Evolutionary conservation across 2,113 vertebrate species (phyloP), one percentile per base, ranked within the genome.

Genomic region (Leptocoma aspasia): DNA sequence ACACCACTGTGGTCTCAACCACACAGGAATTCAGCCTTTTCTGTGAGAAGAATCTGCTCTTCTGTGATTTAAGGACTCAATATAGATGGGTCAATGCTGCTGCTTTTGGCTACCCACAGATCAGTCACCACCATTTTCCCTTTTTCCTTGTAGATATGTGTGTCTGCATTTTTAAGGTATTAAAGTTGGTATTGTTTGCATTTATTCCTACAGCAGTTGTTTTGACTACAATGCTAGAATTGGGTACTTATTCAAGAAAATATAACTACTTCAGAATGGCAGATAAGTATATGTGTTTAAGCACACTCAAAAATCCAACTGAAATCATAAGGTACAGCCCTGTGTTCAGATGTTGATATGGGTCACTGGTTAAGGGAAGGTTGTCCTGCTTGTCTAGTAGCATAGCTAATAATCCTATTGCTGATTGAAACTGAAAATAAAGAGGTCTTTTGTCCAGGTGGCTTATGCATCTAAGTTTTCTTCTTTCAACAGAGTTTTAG

Each of bases 81-180:
- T 31, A 61, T 1, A 61, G 28, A 63, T 28, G 6, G 56, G 16
- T 56, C 5, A 1, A 44, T 0, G 0, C 11, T 23, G 42, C 27
- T 59, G 33, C 5, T 89, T 91, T 81, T 64, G 23, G 15, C 24
- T 86, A 47, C 13, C 4, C 11, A 7, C 6, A 65, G 27, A 35
- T 68, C 19, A 47, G 12, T 13, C 30, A 35, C 22, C 15, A 54
- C 3, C 23, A 9, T 61, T 66, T 86, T 66, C 8, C 45, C 24
- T 41, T 80, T 73, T 54, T 83, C 5, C 19, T 87, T 47, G 16
- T 41, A 59, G 14, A 76, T 41, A 42, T 15, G 10, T 24, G 11
- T 30, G 24, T 27, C 9, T 61, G 31, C 26, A 33, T 73, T 73
- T 61, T 78, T n/a, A 11, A 39, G 53, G 10, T 60, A 63, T 50